Evolutionary conservation across 2,113 vertebrate species (phyloP), one percentile per base, ranked within the genome.

Genomic region (Burhinus oedicnemus): DNA sequence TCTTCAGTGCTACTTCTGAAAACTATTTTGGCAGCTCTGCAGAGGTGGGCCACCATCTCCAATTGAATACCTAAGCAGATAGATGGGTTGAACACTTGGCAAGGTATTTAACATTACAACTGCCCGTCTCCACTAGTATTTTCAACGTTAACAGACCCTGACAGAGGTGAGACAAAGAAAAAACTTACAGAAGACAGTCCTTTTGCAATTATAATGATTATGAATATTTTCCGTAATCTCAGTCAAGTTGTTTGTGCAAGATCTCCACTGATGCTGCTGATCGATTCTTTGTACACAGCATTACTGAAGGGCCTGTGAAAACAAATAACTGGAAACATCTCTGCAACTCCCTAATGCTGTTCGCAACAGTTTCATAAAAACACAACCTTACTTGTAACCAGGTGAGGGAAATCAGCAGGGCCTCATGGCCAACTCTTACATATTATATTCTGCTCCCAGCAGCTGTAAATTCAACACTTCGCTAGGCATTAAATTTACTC

Each of bases 391-490:
- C 92, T 88, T 25, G 60, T 81, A 95, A 92, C 62, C 86, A 95
- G 90, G 92, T 94, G 64, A 96, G 93, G 93, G 88, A 95, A 95
- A 94, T 90, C 90, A 89, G 76, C 16, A 1, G 55, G 65, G 77
- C 69, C 83, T 92, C 86, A 21, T 65, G 92, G 78, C 83, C 88
- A 44, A 40, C 88, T 89, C 92, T 81, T 90, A 88, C 68, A 58
- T 93, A 90, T 54, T 84, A 93, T 68, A 89, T 91, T 93, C 94
- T 90, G 72, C 69, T 95, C 52, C 57, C 72, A 91, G 88, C 71
- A 97, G 94, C 92, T 91, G 92, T 87, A 95, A 95, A 95, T 95
- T 87, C 94, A 92, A 90, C 94, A 92, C 86, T 93, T 96, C 30
- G 0, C 91, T 95, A 87, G 87, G 69, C 89, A 95, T 93, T 97